Conservation (phyloP, 2,888 invertebrate genomes). For the Pinctada fucata region DNA sequence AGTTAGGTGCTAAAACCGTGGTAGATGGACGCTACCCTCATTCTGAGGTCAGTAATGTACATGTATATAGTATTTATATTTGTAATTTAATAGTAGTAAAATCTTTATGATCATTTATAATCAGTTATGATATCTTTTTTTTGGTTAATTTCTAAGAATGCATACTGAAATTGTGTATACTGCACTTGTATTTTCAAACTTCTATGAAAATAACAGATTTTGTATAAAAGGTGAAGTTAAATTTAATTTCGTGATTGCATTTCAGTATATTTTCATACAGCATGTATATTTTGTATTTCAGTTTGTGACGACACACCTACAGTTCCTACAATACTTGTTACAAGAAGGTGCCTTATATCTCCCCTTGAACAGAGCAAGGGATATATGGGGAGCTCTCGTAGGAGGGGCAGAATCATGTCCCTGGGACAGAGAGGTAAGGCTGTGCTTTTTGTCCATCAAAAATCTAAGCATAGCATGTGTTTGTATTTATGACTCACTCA, state of each 20-base stretch:
- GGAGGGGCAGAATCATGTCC: constrained; percentile 76
- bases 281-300: constrained; percentile 50
- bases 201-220: background rate
- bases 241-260: too few relatives aligned
- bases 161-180: background rate
- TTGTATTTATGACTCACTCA: too few relatives aligned
- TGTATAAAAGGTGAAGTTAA: too few relatives aligned
- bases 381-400: constrained; percentile 78
- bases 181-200: background rate
- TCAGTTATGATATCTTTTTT: too few relatives aligned
- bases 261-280: background rate
- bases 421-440: constrained; percentile 77
- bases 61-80: too few relatives aligned
- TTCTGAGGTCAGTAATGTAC: constrained; percentile 72
- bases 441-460: too few relatives aligned
- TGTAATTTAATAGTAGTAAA: too few relatives aligned
- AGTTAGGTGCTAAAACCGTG: constrained; percentile 71
- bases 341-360: constrained; percentile 78
- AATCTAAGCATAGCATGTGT: too few relatives aligned
- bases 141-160: too few relatives aligned
- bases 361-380: constrained; percentile 77
- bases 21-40: constrained; percentile 77
- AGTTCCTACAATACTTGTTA: constrained; percentile 78
- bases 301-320: constrained; percentile 77
- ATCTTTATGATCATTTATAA: too few relatives aligned